Percentiles rank a stretch among this genome's conserved stretches.
phyloP scores from a whole-genome alignment of 1,140 invertebrate genomes.

The Pogonognathellus flavescens region DNA sequence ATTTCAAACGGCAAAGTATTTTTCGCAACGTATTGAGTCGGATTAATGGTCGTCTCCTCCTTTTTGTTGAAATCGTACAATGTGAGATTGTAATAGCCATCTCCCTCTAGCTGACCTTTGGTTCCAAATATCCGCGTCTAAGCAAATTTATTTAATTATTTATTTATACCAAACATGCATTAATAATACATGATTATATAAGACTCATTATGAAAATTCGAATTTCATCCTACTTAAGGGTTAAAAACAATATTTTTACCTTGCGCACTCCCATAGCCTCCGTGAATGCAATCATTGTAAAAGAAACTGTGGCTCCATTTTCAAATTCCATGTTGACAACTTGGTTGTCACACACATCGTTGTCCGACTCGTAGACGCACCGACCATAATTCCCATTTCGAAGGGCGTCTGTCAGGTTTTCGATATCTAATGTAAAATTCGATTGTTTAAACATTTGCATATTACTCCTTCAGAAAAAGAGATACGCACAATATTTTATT shows the following conservation, averaged over 20 bases:
- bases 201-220: too few species aligned
- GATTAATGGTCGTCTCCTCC: constrained; percentile 67
- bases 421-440: too few species aligned
- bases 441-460: too few species aligned
- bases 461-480: too few species aligned
- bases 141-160: too few species aligned
- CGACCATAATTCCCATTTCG: constrained; percentile 70
- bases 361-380: constrained; percentile 72
- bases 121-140: constrained; percentile 64
- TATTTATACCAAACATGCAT: too few species aligned
- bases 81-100: too few species aligned
- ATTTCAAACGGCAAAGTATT: constrained; percentile 60
- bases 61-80: constrained; percentile 54
- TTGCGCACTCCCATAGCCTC: constrained; percentile 69
- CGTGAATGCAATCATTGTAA: constrained; percentile 73
- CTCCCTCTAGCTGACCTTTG: constrained; percentile 66
- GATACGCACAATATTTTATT: neutral
- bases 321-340: constrained; percentile 72
- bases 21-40: constrained; percentile 58
- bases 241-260: too few species aligned
- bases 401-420: constrained; percentile 70
- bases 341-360: constrained; percentile 72
- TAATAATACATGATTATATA: too few species aligned
- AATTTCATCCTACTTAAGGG: too few species aligned
- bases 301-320: constrained; percentile 70